phyloP scores from a whole-genome alignment of 2,888 invertebrate genomes.

The Odontocolon sp. region DNA sequence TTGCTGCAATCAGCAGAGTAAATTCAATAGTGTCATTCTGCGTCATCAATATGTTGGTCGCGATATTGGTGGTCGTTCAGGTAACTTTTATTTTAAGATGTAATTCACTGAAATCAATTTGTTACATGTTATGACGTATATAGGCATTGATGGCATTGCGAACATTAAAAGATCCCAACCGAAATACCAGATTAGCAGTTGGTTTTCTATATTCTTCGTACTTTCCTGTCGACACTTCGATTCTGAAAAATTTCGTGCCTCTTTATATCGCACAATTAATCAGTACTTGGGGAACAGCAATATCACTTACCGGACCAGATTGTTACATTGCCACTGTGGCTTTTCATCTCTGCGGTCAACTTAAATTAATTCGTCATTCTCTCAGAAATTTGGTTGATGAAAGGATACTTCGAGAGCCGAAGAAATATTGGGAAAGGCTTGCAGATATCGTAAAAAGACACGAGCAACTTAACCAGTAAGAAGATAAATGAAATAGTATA shows the following conservation, averaged over 20 bases:
- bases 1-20: too few species aligned
- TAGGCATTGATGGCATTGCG: too few species aligned
- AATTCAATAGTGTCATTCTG: too few species aligned
- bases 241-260: slow-evolving; percentile 63
- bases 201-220: slow-evolving; percentile 49
- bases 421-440: slow-evolving; percentile 14
- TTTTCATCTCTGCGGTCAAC: slow-evolving; percentile 68
- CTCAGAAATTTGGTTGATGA: slow-evolving; percentile 8
- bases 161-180: slow-evolving; percentile 13
- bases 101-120: too few species aligned
- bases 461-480: too few species aligned
- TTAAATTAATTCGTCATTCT: slow-evolving; percentile 36
- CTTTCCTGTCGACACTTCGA: slow-evolving; percentile 63
- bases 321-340: slow-evolving; percentile 62
- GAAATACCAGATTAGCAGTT: slow-evolving; percentile 40
- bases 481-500: background rate
- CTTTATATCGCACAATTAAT: slow-evolving; percentile 66
- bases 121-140: too few species aligned
- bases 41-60: too few species aligned
- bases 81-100: too few species aligned
- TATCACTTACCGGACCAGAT: slow-evolving; percentile 65
- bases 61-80: too few species aligned
- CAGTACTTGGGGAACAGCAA: slow-evolving; percentile 55
- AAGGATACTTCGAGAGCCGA: background rate
- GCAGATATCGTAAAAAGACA: background rate